Percentiles rank a stretch among this genome's conserved stretches.
phyloP scores from a whole-genome alignment of 92 coral and sea anemone genomes.

The Porites rus region DNA sequence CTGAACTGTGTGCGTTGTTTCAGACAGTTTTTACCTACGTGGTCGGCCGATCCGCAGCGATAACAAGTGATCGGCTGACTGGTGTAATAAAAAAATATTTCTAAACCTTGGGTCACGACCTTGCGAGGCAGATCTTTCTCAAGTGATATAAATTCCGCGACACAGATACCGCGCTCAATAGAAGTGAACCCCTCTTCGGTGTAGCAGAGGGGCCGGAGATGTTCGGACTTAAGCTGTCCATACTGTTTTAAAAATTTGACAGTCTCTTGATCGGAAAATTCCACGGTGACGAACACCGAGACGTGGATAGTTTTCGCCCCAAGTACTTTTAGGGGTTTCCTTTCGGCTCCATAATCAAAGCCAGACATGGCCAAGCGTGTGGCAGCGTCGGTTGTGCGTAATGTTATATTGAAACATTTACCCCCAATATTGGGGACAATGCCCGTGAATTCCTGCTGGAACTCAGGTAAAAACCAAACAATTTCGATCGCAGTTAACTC shows the following conservation, averaged over 20 bases:
- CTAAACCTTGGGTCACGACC: background rate
- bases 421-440: no score
- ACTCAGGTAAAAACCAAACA: no score
- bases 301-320: background rate
- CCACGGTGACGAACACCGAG: background rate
- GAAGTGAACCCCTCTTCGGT: background rate
- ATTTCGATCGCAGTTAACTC: no score
- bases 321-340: background rate
- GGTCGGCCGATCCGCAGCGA: no score
- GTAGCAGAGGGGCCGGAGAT: background rate
- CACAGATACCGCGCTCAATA: background rate
- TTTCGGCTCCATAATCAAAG: background rate
- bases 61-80: background rate
- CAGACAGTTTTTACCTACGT: no score
- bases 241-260: background rate
- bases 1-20: no score
- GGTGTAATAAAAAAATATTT: background rate
- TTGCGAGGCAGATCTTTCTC: background rate
- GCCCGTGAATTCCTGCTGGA: no score
- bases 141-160: background rate
- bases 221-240: background rate
- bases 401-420: no score
- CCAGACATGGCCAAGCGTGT: background rate
- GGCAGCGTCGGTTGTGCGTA: background rate
- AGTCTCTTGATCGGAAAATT: background rate